Conservation (phyloP, 2,113 vertebrate genomes). For the Tenrec ecaudatus region DNA sequence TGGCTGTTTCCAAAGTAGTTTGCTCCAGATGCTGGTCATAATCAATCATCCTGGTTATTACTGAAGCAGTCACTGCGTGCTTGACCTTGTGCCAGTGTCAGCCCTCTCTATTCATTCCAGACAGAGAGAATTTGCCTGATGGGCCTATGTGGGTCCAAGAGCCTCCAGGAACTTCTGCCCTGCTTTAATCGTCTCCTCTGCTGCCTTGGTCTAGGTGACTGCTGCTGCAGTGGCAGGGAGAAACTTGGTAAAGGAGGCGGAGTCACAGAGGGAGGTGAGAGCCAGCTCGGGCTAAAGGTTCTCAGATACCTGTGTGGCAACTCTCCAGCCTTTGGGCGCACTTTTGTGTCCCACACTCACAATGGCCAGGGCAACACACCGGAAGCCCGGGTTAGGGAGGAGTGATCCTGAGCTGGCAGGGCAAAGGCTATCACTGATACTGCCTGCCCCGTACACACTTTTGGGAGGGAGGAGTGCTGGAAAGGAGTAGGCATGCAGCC, state of each 20-base stretch:
- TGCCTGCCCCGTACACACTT: not conserved
- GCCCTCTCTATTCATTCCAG: conserved; percentile 2
- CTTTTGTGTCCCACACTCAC: not conserved
- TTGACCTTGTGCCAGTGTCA: conserved; percentile 39
- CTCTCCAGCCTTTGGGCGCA: conserved; percentile 40
- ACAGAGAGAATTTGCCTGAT: conserved; percentile 21
- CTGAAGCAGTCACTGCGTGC: not conserved
- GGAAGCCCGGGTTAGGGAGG: not conserved
- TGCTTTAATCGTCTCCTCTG: conserved; percentile 80
- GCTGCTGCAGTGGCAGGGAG: conserved; percentile 78
- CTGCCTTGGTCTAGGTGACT: conserved; percentile 83
- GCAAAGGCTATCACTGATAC: conserved; percentile 15
- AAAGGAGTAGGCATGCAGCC: not conserved
- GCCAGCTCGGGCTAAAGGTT: conserved; percentile 14
- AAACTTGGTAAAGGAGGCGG: conserved; percentile 77
- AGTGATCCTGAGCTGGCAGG: conserved; percentile 19
- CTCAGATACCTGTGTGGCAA: conserved; percentile 40
- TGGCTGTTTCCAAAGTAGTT: conserved; percentile 49
- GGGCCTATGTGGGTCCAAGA: conserved; percentile 38
- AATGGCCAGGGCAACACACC: not conserved
- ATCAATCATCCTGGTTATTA: conserved; percentile 50
- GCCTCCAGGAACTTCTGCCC: conserved; percentile 49
- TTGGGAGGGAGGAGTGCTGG: too few species aligned
- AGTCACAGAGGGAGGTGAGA: conserved; percentile 82
- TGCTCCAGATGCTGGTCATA: conserved; percentile 39